Evolutionary conservation across 2,113 vertebrate genomes (phyloP), one percentile per base, ranked within the genome.

Genomic region (Tyrannus savana): DNA sequence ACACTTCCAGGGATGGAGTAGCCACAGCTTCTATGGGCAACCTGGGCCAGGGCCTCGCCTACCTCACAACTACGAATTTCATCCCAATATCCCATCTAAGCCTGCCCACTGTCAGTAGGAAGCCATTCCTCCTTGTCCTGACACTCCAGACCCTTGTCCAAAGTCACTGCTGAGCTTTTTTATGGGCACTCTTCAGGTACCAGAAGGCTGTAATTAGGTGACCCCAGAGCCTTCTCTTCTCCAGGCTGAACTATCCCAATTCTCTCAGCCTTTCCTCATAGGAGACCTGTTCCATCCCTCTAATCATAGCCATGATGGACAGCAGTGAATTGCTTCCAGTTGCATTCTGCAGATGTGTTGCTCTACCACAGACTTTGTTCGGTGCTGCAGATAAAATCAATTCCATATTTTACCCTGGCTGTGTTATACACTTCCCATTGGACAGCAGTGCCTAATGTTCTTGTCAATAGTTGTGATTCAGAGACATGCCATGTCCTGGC

Each of bases 1-100:
- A 0, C n/a, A 28, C 14, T 83, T 0, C 25, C 35, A 62, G 63
- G 25, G 47, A 16, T 60, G n/a, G 30, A 21, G 5, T 41, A 83
- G 62, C 25, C 71, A 23, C 39, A 83, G 71, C 41, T 62, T 0
- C 55, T 62, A n/a, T 69, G 87, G 71, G 2, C 7, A 76, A 0
- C 41, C 17, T 62, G 19, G 7, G 21, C n/a, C 63, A 69, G n/a
- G 28, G n/a, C 21, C 30, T 76, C 0, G 0, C 22, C 52, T n/a
- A 10, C 39, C 30, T 42, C 30, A 6, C 1, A 47, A 39, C 1
- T 3, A 53, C 5, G 6, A 76, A 62, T 76, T 75, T 10, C 71
- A 23, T 7, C 30, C 9, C 41, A 69, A 0, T 4, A 47, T 62
- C 41, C 18, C 25, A 33, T 10, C 28, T 3, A 2, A 2, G 13